These are phyloP conservation scores for Zosterops borbonicus DNA, from an alignment of 2,113 vertebrate species.

Conservation along the genomic window DNA sequence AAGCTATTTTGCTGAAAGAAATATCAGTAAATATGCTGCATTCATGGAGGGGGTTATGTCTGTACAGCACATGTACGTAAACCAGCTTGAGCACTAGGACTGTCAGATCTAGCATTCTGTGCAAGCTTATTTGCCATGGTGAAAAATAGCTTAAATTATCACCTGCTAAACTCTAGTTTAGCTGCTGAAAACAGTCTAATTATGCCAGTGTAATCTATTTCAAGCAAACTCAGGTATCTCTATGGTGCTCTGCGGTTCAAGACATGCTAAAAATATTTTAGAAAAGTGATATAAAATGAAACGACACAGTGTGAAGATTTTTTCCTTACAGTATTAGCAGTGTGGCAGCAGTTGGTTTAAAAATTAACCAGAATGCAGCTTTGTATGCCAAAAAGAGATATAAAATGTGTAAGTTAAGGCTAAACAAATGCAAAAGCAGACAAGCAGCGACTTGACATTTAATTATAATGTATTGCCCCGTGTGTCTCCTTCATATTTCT, in stretches of 20 bases:
- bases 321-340: background rate
- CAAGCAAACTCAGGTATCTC: background rate
- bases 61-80: background rate
- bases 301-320: background rate
- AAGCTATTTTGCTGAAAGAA: constrained; percentile 34
- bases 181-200: constrained; percentile 36
- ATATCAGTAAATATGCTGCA: background rate
- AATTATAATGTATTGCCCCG: background rate
- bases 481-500: background rate
- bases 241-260: background rate
- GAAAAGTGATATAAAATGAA: background rate
- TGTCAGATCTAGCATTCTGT: background rate
- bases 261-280: background rate
- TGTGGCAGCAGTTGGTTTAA: background rate
- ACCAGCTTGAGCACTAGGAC: background rate
- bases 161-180: constrained; percentile 32
- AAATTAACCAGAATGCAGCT: background rate
- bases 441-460: constrained; percentile 31
- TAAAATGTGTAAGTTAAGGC: background rate
- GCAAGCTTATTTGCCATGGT: constrained; percentile 46
- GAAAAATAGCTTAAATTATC: constrained; percentile 51
- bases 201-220: constrained; percentile 18
- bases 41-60: background rate
- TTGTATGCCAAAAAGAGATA: background rate
- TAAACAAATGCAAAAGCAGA: background rate